These are phyloP conservation scores for Eupristina koningsbergeri DNA, from an alignment of 1,140 invertebrate genomes.

Conservation along the genomic window DNA sequence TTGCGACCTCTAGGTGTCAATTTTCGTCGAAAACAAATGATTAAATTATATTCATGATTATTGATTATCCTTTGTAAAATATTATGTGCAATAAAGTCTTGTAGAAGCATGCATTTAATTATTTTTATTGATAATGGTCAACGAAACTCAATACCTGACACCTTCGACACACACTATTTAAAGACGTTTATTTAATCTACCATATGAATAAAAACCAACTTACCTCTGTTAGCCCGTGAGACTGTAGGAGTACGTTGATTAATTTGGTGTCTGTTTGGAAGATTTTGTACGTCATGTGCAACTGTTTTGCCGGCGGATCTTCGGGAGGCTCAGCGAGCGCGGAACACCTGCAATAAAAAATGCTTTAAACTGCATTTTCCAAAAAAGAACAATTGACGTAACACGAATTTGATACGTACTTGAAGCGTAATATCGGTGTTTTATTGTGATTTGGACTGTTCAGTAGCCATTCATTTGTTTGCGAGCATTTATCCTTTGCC, in stretches of 20 bases:
- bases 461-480: conserved; percentile 65
- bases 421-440: conserved; percentile 66
- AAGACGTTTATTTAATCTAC: no score
- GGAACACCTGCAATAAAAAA: conserved; percentile 63
- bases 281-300: conserved; percentile 87
- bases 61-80: not conserved
- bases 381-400: not conserved
- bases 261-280: conserved; percentile 87
- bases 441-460: conserved; percentile 66
- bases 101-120: not conserved
- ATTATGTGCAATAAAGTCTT: conserved; percentile 21
- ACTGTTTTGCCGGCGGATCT: conserved; percentile 77
- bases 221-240: conserved; percentile 82
- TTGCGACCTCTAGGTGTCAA: not conserved
- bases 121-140: not conserved
- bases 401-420: conserved; percentile 55
- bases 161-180: no score
- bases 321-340: conserved; percentile 69
- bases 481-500: conserved; percentile 59
- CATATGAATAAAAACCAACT: conserved; percentile 49
- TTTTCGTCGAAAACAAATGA: not conserved
- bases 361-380: not conserved
- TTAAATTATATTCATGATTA: not conserved
- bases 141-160: not conserved
- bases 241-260: conserved; percentile 80